Base-by-base conservation (phyloP, 1,140 invertebrate genomes). In the Drosophila pandora region DNA sequence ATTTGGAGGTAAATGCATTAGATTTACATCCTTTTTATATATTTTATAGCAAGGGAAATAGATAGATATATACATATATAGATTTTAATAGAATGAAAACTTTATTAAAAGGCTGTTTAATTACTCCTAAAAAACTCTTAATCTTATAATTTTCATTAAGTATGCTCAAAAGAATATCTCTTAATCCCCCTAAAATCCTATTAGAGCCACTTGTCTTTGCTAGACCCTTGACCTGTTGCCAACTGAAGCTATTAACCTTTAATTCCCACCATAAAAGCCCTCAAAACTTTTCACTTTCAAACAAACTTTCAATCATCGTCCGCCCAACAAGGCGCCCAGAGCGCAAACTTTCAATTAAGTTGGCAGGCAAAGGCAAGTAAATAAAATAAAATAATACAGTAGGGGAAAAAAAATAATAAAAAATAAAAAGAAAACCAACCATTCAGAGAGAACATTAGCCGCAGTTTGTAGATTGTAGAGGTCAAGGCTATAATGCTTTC, bases 381-480 rank as follows among this genome's bases (percentile, higher is more conserved):
- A 39, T 39, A 37, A 10, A 21, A 25, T n/a, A n/a, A 12, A 37
- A 52, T 25, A 41, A 61, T 54, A 55, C 12, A 55, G 34, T 43
- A n/a, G 23, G n/a, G 3, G 17, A 13, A 8, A 50, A 50, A 52
- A 50, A 61, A 59, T 9, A 45, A 56, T 22, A 56, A 28, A 48
- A 32, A 55, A 28, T 6, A 55, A n/a, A 34, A 47, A 41, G 12
- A 41, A n/a, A 43, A 0, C 17, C 41, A 55, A 43, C 17, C 41
- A 55, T 61, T 61, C 13, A 12, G 39, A 21, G 32, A 49, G 52
- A 48, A 68, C 50, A 37, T 63, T 68, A 69, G 59, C 59, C 67
- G 41, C 60, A 56, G 64, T 56, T 63, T 68, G 43, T 70, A 70
- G 67, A 69, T 70, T 70, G 67, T 70, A 70, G 67, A 67, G 67